Evolutionary conservation across 2,888 invertebrate species (phyloP).

Genomic region (Agrochola litura): DNA sequence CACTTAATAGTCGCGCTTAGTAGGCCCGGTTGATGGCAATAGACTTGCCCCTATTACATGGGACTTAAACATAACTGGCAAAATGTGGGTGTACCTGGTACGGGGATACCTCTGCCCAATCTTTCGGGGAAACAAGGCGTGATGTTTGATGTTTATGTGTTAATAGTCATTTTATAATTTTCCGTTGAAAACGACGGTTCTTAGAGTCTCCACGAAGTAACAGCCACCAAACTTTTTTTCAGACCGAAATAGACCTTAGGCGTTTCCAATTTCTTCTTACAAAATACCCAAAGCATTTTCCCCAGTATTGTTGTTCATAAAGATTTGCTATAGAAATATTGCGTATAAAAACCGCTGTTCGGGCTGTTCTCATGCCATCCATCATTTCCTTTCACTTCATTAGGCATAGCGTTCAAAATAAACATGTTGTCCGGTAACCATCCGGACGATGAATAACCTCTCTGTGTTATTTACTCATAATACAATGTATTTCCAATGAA

Average conservation of each 20-base stretch:
- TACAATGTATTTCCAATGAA: slow-evolving; percentile 39
- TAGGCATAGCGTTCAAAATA: slow-evolving; percentile 82
- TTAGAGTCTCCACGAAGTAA: not conserved
- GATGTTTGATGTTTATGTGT: no score
- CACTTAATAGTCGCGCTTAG: not conserved
- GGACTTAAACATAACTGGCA: no score
- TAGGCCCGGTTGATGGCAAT: no score
- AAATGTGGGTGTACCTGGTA: no score
- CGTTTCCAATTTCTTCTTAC: not conserved
- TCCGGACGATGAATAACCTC: slow-evolving; percentile 63
- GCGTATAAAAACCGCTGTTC: slow-evolving; percentile 74
- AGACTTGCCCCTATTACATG: no score
- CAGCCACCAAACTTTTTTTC: not conserved
- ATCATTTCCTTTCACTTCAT: slow-evolving; percentile 89
- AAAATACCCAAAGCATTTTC: slow-evolving; percentile 50
- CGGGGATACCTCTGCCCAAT: no score
- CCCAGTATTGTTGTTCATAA: slow-evolving; percentile 66
- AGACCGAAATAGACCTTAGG: not conserved
- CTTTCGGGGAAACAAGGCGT: no score
- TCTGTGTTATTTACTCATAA: slow-evolving; percentile 64
- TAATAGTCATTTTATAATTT: not conserved
- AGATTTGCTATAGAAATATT: slow-evolving; percentile 74
- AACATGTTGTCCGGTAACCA: slow-evolving; percentile 79
- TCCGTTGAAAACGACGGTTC: not conserved
- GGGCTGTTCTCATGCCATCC: slow-evolving; percentile 79